Evolutionary conservation across 2,797 vertebrate species (phyloP), one percentile per base, ranked within the genome.

Genomic region (Emys orbicularis): DNA sequence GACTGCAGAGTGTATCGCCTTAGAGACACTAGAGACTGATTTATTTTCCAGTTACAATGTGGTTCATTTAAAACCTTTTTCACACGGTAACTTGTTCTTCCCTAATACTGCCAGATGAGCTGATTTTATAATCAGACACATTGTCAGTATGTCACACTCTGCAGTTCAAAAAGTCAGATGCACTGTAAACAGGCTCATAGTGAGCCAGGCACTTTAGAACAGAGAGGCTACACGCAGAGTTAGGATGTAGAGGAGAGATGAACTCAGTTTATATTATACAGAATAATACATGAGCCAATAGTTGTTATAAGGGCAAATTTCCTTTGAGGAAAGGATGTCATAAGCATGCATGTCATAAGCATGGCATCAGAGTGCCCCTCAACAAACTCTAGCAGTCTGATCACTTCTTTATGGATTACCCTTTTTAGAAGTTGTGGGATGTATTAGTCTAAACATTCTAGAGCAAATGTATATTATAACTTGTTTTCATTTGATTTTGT

Each of bases 281-380:
- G 91, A 97, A 97, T 97, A 97, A 96, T 90, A 53, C 89, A 97
- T 91, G 72, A 98, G 77, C 59, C 90, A 68, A 95, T 80, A 84
- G 86, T 47, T 94, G 83, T 96, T 91, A 89, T 76, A 96, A 94
- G 57, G 76, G 31, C 41, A 94, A 93, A 87, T 90, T 90, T 85
- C 76, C 84, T 96, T 95, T 94, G 74, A 96, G 57, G 57, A 59
- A 90, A 18, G 53, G 86, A 84, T 74, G 50, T 16, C 84, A 53
- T 88, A 95, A 74, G 79, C 85, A 90, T 19, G 52, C 83, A 84
- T 68, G 49, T 16, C 84, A 54, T 88, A 95, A 74, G 76, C 84
- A 65, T 79, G 89, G 68, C 21, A 59, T 81, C 44, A 91, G 47
- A 96, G 27, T n/a, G 29, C 18, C 54, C 90, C 93, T 83, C 83